Conservation (phyloP, 1,140 invertebrate species). For the Caerostris darwini region DNA sequence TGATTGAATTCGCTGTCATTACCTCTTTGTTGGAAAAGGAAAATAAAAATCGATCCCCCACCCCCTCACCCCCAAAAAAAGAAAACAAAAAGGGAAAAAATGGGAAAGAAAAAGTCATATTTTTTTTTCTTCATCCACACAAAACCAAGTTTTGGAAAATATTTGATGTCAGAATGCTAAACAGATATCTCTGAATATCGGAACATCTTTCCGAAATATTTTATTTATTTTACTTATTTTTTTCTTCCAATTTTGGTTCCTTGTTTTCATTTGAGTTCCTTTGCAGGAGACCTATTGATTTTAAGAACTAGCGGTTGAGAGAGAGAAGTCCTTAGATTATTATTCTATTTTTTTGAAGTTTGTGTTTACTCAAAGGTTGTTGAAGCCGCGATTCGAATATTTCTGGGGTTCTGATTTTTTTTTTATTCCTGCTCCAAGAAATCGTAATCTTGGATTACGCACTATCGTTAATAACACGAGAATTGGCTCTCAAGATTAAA, state of each 20-base stretch:
- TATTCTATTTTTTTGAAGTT: neutral
- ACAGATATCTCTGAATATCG: slow-evolving; percentile 42
- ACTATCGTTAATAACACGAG: neutral
- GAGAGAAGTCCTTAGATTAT: neutral
- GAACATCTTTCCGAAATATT: neutral
- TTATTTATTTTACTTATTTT: neutral
- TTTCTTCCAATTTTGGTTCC: neutral
- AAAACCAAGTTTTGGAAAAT: slow-evolving; percentile 28
- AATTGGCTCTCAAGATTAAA: neutral
- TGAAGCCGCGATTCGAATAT: neutral
- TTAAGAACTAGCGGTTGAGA: neutral
- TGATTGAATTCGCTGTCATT: no score
- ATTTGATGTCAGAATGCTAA: slow-evolving; percentile 42
- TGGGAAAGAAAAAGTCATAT: no score
- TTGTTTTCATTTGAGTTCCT: neutral
- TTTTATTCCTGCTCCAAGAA: neutral
- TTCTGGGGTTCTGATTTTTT: neutral
- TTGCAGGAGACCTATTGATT: neutral
- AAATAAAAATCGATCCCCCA: no score
- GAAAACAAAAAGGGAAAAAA: no score
- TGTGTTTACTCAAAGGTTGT: neutral
- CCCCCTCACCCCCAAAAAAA: no score
- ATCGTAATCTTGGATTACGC: neutral
- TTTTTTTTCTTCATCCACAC: neutral
- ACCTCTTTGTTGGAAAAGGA: no score